These are phyloP conservation scores for Sprattus sprattus DNA, from an alignment of 2,113 vertebrate genomes.

Conservation along the genomic window DNA sequence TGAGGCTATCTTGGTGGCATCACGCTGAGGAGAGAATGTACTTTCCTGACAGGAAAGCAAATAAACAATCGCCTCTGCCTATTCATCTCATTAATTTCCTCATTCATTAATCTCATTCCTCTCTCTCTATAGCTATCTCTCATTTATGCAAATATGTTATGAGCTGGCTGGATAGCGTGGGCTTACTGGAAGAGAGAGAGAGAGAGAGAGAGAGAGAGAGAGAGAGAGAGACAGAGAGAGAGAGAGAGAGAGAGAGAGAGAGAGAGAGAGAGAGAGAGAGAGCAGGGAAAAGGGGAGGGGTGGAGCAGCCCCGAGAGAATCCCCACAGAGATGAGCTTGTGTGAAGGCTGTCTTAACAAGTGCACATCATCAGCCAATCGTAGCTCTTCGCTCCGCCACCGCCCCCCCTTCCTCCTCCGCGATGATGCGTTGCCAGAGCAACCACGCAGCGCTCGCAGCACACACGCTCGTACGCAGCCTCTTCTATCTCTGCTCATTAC, in stretches of 20 bases:
- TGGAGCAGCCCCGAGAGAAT: slow-evolving; percentile 11
- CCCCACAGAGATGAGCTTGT: slow-evolving; percentile 24
- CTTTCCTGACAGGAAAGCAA: not conserved
- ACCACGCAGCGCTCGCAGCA: not conserved
- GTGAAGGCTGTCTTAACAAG: not conserved
- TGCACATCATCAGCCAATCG: slow-evolving; percentile 40
- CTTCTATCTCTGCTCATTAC: not conserved
- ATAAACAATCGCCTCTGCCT: not conserved
- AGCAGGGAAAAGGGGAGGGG: not conserved
- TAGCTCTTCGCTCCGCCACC: not conserved
- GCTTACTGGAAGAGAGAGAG: not conserved
- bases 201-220: not conserved
- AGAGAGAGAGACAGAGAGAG: not conserved
- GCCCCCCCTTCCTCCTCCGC: slow-evolving; percentile 2
- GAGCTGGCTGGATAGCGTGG: not conserved
- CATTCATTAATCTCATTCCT: not conserved
- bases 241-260: slow-evolving; percentile 1
- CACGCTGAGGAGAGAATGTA: not conserved
- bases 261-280: slow-evolving; percentile 9
- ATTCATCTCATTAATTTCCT: not conserved
- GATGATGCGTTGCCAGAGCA: not conserved
- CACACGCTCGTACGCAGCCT: slow-evolving; percentile 13
- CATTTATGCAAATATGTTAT: not conserved
- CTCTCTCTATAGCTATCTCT: not conserved
- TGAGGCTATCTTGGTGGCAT: not conserved